phyloP scores from a whole-genome alignment of 2,888 invertebrate genomes.

The Nephrotoma appendiculata region DNA sequence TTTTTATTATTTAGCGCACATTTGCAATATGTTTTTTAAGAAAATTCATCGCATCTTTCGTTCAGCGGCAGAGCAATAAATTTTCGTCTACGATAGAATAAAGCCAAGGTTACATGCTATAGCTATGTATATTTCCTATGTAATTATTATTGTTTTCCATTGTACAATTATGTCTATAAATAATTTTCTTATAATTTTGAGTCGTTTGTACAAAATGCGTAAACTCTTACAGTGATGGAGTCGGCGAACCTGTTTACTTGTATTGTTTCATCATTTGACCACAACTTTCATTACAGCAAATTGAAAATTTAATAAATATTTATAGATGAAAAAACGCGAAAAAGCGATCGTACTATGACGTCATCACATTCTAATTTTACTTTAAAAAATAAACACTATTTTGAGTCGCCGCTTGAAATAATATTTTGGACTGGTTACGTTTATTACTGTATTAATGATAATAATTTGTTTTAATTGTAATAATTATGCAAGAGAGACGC shows the following conservation, averaged over 20 bases:
- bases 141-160: background rate
- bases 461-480: background rate
- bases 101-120: background rate
- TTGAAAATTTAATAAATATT: background rate
- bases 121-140: background rate
- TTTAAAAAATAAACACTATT: background rate
- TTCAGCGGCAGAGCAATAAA: background rate
- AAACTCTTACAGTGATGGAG: background rate
- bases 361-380: background rate
- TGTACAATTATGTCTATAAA: background rate
- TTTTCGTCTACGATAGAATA: background rate
- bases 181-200: background rate
- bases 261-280: background rate
- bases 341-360: background rate
- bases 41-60: background rate
- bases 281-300: background rate
- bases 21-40: background rate
- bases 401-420: background rate
- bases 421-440: background rate
- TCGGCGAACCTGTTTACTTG: background rate
- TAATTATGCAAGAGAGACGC: background rate
- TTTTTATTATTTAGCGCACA: background rate
- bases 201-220: background rate
- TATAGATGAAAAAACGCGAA: background rate
- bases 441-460: background rate